Evolutionary conservation across 2,888 invertebrate genomes (phyloP).

Genomic region (Eristalis intricaria): DNA sequence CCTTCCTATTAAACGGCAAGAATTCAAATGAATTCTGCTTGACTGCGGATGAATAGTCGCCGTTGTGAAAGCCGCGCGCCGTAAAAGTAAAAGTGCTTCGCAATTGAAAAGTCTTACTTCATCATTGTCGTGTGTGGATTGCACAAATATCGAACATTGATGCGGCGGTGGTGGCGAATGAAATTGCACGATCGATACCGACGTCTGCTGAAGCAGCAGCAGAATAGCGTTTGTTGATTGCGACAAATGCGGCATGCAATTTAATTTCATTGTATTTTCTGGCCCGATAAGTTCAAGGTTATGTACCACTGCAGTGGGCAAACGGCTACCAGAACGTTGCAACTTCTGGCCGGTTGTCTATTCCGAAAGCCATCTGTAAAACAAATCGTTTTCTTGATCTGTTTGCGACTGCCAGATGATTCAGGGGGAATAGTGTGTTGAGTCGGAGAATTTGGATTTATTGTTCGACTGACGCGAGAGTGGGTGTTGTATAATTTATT

Average conservation of each 20-base stretch:
- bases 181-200: not conserved
- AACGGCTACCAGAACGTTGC: not conserved
- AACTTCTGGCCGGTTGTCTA: not conserved
- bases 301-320: not conserved
- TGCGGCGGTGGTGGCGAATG: not conserved
- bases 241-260: not conserved
- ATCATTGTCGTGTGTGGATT: not conserved
- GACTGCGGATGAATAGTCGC: not conserved
- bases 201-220: not conserved
- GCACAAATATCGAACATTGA: not conserved
- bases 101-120: not conserved
- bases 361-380: not conserved
- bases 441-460: not conserved
- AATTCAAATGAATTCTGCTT: not conserved
- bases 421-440: not conserved
- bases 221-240: not conserved
- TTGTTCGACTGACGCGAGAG: not conserved
- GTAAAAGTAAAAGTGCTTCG: constrained; percentile 31
- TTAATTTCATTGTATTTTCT: not conserved
- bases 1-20: not conserved
- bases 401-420: not conserved
- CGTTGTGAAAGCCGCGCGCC: not conserved
- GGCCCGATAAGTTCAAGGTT: not conserved
- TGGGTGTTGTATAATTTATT: not conserved
- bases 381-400: not conserved